Evolutionary conservation across 2,113 vertebrate genomes (phyloP), one percentile per base, ranked within the genome.

Genomic region (Isichthys henryi): DNA sequence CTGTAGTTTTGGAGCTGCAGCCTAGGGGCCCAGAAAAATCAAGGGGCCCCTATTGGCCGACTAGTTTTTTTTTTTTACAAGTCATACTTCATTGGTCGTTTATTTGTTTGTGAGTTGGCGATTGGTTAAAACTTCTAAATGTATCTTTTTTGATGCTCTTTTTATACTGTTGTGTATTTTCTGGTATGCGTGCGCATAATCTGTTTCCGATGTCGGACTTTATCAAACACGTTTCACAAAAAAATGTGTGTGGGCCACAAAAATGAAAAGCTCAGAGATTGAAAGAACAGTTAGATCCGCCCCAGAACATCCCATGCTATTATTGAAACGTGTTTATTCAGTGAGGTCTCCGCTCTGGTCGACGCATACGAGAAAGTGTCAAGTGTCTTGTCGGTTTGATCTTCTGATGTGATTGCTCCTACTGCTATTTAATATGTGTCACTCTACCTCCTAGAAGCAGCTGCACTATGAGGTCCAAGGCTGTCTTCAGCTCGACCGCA

Each of bases 391-490:
- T n/a, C 56, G 56, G 56, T n/a, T 62, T 9, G 56, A n/a, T 10
- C 7, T n/a, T n/a, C 56, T n/a, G 23, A 9, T 62, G 56, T 6
- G 3, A 11, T 4, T 66, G n/a, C 3, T 27, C n/a, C 70, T 39
- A 77, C 70, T 39, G 31, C 11, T 39, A 31, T 77, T 6, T 35
- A 43, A 43, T 17, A 77, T 7, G 13, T 52, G 50, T 87, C 11
- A 15, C 43, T 45, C 9, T 92, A 98, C 98, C 98, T 95, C 98
- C 98, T 53, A 99, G 96, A 89, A 99, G 94, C 92, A 99, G 95
- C 2, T 99, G 96, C 88, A 99, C 98, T 97, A 99, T 98, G 87
- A 99, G 97, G 95, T 99, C 98, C 0, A 98, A 99, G 88, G 98
- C 95, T 0, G 97, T 99, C 96, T 99, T 99, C 88, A 99, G 97